phyloP scores from a whole-genome alignment of 2,113 vertebrate species.

The Megaceryle torquata region DNA sequence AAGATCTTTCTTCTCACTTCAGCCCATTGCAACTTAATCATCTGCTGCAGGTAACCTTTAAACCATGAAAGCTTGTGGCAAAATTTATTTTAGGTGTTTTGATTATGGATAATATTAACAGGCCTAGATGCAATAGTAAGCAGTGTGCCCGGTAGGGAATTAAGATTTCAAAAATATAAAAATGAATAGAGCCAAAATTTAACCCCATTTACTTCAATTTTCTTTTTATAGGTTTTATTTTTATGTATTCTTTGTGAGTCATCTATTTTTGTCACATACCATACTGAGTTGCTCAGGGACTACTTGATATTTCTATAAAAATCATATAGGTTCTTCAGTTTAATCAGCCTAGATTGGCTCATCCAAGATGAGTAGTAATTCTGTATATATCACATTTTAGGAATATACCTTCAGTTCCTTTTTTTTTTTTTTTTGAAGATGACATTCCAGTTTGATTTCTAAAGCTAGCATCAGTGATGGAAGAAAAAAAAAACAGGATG shows the following conservation, averaged over 20 bases:
- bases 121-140: not conserved
- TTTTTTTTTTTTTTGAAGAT: not conserved
- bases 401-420: not conserved
- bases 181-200: not conserved
- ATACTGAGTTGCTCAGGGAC: not conserved
- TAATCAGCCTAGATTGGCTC: not conserved
- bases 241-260: not conserved
- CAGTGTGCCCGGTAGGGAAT: not conserved
- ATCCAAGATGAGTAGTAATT: not conserved
- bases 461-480: not conserved
- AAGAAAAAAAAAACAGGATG: not conserved
- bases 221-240: not conserved
- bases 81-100: not conserved
- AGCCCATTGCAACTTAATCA: not conserved
- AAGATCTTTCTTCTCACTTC: not conserved
- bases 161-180: not conserved
- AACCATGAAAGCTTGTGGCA: not conserved
- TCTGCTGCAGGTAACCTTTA: not conserved
- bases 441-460: constrained; percentile 5
- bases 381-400: not conserved
- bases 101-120: not conserved
- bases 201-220: not conserved
- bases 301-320: not conserved
- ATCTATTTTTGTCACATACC: not conserved
- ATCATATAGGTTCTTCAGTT: not conserved